These are phyloP conservation scores for Trachymyrmex septentrionalis DNA, from an alignment of 1,140 invertebrate species.

Conservation along the genomic window DNA sequence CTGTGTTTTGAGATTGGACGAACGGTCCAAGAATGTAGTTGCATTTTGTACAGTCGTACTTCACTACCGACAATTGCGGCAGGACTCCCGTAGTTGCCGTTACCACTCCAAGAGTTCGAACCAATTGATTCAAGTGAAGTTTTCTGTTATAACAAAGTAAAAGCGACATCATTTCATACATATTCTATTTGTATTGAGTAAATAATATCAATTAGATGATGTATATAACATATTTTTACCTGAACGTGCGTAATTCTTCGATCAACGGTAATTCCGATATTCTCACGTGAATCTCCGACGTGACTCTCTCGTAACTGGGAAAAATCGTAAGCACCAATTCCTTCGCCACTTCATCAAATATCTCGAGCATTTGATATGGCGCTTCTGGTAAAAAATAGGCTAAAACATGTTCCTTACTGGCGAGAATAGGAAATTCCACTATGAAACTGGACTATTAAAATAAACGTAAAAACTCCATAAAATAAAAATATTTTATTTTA, in stretches of 20 bases:
- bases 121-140: conserved; percentile 97
- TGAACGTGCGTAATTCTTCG: conserved; percentile 97
- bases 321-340: conserved; percentile 98
- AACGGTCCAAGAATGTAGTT: conserved; percentile 98
- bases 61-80: conserved; percentile 97
- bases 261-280: conserved; percentile 98
- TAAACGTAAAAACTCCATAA: conserved; percentile 29
- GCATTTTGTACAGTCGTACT: conserved; percentile 99
- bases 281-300: conserved; percentile 96
- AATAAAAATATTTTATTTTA: conserved; percentile 2
- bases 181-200: neutral
- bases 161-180: conserved; percentile 39
- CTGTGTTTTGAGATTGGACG: conserved; percentile 96
- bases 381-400: conserved; percentile 99
- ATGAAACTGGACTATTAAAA: conserved; percentile 93
- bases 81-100: conserved; percentile 98
- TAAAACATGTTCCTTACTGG: conserved; percentile 95
- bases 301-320: conserved; percentile 98
- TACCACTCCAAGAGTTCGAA: conserved; percentile 98
- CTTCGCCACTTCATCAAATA: conserved; percentile 98
- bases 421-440: conserved; percentile 97
- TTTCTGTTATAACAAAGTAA: conserved; percentile 89
- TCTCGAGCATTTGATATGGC: conserved; percentile 97
- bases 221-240: conserved; percentile 84
- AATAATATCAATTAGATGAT: conserved; percentile 27